Base-by-base conservation (phyloP, 2,113 vertebrate species). In the Ellobius talpinus region DNA sequence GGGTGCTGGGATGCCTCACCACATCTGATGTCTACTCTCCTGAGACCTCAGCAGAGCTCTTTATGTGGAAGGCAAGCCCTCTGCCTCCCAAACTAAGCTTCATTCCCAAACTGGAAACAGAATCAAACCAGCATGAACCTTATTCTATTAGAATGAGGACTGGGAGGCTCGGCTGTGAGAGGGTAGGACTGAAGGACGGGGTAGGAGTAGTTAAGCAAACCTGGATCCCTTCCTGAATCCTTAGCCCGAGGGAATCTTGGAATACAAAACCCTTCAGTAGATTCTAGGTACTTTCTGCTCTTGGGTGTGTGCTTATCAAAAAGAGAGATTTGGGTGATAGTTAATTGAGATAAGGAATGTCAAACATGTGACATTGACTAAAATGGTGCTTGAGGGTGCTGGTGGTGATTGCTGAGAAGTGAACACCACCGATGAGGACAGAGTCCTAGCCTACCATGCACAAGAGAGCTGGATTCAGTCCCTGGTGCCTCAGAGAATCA, bases 281-380 rank as follows among this genome's bases (percentile, higher is more conserved):
- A 91, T 77, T 95, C 96, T 97, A 81, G 96, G 95, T 92, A 94
- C 91, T 97, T 97, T 97, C 21, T 86, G 76, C 58, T 72, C 65
- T 36, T 92, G 95, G 84, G 76, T 92, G 90, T 95, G 77, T 95
- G 58, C 72, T 19, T 89, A 31, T n/a, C 26, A 21, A 29, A 68
- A 61, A 96, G 63, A 96, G 68, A 88, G 39, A 87, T 86, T 74
- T 73, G 63, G 39, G 66, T 61, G 94, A 97, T 82, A 87, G 68
- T 77, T 95, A 94, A 96, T 42, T 52, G 88, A 97, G 96, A 95
- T 73, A 84, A 84, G 14, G 24, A 31, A 7, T 12, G 9, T 66
- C 50, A 65, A 87, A 61, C 21, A 19, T 31, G 7, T 76, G 76
- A 33, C 36, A n/a, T 12, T 74, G 74, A 78, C 94, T 95, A 61